phyloP scores from a whole-genome alignment of 2,888 invertebrate species.

The Cephus rjabovi region DNA sequence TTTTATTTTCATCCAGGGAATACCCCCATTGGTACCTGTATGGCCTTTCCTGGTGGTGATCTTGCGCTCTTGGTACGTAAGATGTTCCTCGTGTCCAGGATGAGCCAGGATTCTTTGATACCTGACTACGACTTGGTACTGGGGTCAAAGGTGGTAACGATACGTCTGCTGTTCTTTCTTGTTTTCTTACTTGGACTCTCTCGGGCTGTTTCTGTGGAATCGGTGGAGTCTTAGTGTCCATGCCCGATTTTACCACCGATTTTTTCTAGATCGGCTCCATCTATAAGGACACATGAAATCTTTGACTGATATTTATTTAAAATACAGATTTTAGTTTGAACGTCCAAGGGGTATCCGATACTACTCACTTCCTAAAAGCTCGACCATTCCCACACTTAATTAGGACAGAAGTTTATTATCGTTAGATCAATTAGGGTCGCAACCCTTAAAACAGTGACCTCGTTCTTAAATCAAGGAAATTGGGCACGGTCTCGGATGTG shows the following conservation, averaged over 20 bases:
- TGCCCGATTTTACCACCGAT: constrained; percentile 49
- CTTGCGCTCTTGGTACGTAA: constrained; percentile 31
- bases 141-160: constrained; percentile 59
- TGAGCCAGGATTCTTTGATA: constrained; percentile 15
- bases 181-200: constrained; percentile 45
- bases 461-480: neutral
- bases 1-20: neutral
- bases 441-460: too few relatives aligned
- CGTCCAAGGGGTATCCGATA: too few relatives aligned
- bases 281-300: neutral
- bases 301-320: too few relatives aligned
- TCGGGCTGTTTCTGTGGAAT: constrained; percentile 60
- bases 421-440: too few relatives aligned
- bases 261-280: constrained; percentile 9
- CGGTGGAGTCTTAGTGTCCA: constrained; percentile 65
- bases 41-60: constrained; percentile 51
- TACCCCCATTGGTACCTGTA: constrained; percentile 46
- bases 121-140: constrained; percentile 44
- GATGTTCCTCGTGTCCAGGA: constrained; percentile 28
- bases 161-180: constrained; percentile 47
- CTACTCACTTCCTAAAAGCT: too few relatives aligned
- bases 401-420: too few relatives aligned
- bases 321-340: too few relatives aligned
- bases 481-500: neutral
- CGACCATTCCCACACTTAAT: too few relatives aligned